Evolutionary conservation across 2,888 invertebrate genomes (phyloP).

Genomic region (Eueremaeus valkanovi): DNA sequence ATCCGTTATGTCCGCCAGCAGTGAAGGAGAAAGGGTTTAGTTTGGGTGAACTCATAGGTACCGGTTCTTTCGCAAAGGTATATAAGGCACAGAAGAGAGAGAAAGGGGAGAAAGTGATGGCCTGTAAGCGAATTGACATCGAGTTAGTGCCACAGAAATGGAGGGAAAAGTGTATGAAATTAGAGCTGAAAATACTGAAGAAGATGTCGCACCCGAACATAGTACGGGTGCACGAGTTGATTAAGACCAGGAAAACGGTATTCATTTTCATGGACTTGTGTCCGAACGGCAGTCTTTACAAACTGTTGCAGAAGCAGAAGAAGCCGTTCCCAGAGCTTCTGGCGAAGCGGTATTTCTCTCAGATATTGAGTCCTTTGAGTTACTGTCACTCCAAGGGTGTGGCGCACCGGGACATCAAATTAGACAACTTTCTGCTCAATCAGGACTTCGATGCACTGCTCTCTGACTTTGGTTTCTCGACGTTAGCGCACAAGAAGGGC

Average conservation of each 20-base stretch:
- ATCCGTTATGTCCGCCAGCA: background rate
- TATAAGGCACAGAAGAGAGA: background rate
- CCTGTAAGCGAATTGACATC: conserved; percentile 36
- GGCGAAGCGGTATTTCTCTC: conserved; percentile 32
- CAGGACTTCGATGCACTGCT: conserved; percentile 27
- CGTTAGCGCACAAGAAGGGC: conserved; percentile 30
- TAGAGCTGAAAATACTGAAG: conserved; percentile 60
- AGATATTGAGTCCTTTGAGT: conserved; percentile 18
- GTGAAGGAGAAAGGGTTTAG: conserved; percentile 11
- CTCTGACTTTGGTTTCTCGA: conserved; percentile 41
- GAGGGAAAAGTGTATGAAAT: conserved; percentile 59
- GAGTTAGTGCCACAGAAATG: conserved; percentile 36
- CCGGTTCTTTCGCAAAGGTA: conserved; percentile 34
- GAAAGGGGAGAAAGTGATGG: background rate
- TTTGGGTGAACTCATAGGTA: conserved; percentile 34
- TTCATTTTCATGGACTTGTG: conserved; percentile 62
- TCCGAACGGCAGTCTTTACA: conserved; percentile 50
- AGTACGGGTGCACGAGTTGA: conserved; percentile 58
- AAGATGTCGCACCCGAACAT: conserved; percentile 59
- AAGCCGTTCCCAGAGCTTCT: background rate
- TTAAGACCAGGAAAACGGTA: conserved; percentile 57
- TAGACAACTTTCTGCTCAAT: conserved; percentile 40
- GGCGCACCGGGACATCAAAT: conserved; percentile 41
- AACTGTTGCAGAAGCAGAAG: background rate
- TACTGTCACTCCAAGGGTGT: conserved; percentile 38